Base-by-base conservation (phyloP, 2,113 vertebrate genomes). In the Eublepharis macularius region DNA sequence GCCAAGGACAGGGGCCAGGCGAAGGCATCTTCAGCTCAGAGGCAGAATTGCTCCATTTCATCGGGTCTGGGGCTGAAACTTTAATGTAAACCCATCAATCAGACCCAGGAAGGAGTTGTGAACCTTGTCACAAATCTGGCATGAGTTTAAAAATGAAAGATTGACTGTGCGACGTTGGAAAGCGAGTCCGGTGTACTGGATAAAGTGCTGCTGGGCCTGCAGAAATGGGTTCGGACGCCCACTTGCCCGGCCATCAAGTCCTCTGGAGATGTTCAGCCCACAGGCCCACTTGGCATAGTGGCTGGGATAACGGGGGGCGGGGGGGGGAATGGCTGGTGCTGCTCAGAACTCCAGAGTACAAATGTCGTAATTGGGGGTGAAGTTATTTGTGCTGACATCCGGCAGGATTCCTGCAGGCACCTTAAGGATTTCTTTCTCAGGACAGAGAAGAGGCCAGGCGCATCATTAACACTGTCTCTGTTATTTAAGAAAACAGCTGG, bases 41-140 rank as follows among this genome's bases (percentile, higher is more conserved):
- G 82, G 88, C 84, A 12, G 2, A 1, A 89, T 89, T 90, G 79
- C 89, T 90, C 90, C 88, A 81, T 26, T 86, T 82, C 89, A 83
- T 75, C 85, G 89, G 1, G 29, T 51, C 89, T 90, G 83, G 65
- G 16, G 32, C 63, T 51, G 80, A 78, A 83, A 89, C 57, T 51
- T 85, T 82, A 81, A 47, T 49, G 32, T 29, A 76, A 47, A 73
- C 65, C 76, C 1, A 0, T 16, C 47, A 76, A 85, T 80, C 83
- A 82, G 77, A 60, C 76, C 49, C 32, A 32, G 2, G 66, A 41
- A 76, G 70, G 34, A 3, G 76, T 87, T 90, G 83, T 86, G 66
- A 92, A 43, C 77, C 45, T 86, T 76, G 51, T 87, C 54, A 86
- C 24, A 78, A 68, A 82, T 51, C 47, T 76, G 69, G 66, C 29